A percentile compares a stretch with the other conserved stretches of the same genome.
phyloP scores from a whole-genome alignment of 2,797 vertebrate genomes.

The Aplochiton taeniatus region DNA sequence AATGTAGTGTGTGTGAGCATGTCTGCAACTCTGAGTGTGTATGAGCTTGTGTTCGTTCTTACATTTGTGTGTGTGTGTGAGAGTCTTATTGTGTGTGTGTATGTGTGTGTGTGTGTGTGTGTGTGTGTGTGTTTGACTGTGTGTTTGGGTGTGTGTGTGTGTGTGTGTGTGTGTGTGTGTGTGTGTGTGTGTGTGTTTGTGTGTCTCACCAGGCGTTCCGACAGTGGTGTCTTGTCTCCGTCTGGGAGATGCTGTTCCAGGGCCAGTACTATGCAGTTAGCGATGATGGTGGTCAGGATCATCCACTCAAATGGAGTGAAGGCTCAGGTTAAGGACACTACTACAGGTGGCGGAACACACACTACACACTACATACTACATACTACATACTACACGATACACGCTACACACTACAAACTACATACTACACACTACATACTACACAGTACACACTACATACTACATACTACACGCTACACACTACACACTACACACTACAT shows the following conservation, averaged over 20 bases:
- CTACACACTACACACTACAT: constrained; percentile 7
- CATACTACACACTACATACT: neutral
- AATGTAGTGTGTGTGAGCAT: neutral
- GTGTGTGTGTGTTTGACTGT: constrained; percentile 8
- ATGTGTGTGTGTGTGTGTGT: constrained; percentile 17
- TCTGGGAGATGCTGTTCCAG: constrained; percentile 92
- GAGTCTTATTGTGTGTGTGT: neutral
- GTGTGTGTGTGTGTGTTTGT: constrained; percentile 19
- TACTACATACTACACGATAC: neutral
- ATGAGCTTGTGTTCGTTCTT: too few relatives aligned
- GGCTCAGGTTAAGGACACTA: constrained; percentile 56
- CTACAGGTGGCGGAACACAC: too few relatives aligned
- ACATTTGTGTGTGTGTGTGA: neutral
- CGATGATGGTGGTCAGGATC: constrained; percentile 96
- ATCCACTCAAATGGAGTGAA: constrained; percentile 93
- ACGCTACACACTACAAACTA: neutral
- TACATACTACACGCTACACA: neutral
- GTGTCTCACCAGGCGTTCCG: constrained; percentile 84
- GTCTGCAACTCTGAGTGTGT: neutral
- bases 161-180: constrained; percentile 10
- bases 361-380: neutral
- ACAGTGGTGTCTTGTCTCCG: constrained; percentile 93
- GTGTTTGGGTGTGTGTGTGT: constrained; percentile 10
- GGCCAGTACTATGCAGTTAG: constrained; percentile 94
- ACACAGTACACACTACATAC: neutral